Conservation (phyloP, 1,140 invertebrate species). For the Leptinotarsa defecta region DNA sequence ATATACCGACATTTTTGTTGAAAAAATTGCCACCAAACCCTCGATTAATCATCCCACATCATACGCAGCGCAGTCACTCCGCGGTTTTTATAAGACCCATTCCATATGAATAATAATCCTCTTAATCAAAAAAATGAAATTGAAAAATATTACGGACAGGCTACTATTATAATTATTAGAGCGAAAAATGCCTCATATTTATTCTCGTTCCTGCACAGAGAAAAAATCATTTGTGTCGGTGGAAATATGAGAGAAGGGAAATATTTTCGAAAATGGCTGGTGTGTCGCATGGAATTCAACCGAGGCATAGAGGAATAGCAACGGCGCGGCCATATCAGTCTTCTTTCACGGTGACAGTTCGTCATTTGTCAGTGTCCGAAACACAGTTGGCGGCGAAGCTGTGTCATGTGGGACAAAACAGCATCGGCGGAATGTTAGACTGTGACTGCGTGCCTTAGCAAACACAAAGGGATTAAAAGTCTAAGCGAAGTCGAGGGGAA, state of each 20-base stretch:
- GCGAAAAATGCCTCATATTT: constrained; percentile 52
- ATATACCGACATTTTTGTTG: not conserved
- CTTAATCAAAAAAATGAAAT: constrained; percentile 47
- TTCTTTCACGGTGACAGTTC: constrained; percentile 58
- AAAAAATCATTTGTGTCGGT: constrained; percentile 50
- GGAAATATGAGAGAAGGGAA: constrained; percentile 51
- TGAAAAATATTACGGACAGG: constrained; percentile 49
- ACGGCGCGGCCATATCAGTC: constrained; percentile 57
- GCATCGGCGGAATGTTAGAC: constrained; percentile 50
- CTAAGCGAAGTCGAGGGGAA: constrained; percentile 49
- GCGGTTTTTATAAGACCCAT: constrained; percentile 27
- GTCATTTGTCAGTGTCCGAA: constrained; percentile 57
- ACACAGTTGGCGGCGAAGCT: constrained; percentile 55
- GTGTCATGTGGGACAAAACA: constrained; percentile 58
- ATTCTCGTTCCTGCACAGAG: constrained; percentile 50
- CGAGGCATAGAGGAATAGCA: constrained; percentile 49
- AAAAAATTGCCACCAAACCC: not conserved
- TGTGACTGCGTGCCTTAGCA: constrained; percentile 33
- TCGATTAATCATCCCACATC: not conserved
- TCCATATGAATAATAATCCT: constrained; percentile 38
- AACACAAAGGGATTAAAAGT: constrained; percentile 38
- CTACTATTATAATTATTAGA: constrained; percentile 50
- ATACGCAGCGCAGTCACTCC: constrained; percentile 20
- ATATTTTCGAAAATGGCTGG: constrained; percentile 56
- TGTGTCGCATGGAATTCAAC: constrained; percentile 50